These are phyloP conservation scores for Opisthocomus hoazin DNA, from an alignment of 2,113 vertebrate species.

Conservation along the genomic window DNA sequence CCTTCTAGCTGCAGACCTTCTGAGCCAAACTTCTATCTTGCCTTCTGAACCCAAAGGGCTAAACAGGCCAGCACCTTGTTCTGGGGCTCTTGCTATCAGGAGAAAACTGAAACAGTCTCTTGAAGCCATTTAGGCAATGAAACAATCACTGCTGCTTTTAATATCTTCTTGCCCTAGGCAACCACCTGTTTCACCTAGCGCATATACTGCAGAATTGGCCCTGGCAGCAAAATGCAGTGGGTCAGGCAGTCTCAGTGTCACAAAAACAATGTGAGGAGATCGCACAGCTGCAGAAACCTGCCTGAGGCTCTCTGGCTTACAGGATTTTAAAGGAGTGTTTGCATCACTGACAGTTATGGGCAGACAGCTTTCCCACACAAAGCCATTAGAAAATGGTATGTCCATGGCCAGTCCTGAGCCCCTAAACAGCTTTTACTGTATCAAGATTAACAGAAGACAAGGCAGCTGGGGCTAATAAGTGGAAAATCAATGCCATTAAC, in stretches of 20 bases:
- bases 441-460: conserved; percentile 21
- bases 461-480: conserved; percentile 25
- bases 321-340: conserved; percentile 10
- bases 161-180: conserved; percentile 39
- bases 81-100: background rate
- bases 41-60: background rate
- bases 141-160: conserved; percentile 38
- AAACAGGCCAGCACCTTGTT: background rate
- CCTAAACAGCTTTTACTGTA: background rate
- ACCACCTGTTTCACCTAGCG: conserved; percentile 20
- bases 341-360: background rate
- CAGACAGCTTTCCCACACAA: conserved; percentile 24
- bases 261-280: conserved; percentile 25
- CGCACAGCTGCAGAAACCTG: conserved; percentile 56
- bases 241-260: conserved; percentile 9
- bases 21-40: background rate
- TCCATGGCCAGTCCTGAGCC: background rate
- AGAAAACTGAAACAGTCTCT: background rate
- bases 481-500: conserved; percentile 43
- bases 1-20: background rate
- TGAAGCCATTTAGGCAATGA: conserved; percentile 14
- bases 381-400: background rate
- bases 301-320: conserved; percentile 11
- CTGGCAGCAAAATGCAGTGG: background rate
- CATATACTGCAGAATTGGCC: background rate